Conservation (phyloP, 2,888 invertebrate genomes). For the Pharmacophagus antenor region DNA sequence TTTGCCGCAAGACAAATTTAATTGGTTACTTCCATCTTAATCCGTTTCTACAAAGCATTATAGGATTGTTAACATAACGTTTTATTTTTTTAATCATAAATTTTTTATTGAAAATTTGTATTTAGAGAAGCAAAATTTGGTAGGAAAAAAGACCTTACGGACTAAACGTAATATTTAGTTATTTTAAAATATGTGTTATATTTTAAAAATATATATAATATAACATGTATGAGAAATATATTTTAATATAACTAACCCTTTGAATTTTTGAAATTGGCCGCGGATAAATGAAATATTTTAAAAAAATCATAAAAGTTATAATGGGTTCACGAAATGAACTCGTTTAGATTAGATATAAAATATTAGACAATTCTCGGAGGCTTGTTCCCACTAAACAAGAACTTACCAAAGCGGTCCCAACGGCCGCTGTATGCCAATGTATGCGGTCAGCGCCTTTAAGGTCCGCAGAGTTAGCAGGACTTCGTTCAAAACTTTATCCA, state of each 20-base stretch:
- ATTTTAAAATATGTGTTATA: no score
- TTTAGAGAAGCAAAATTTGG: no score
- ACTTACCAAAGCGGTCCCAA: conserved; percentile 24
- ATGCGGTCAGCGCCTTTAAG: conserved; percentile 30
- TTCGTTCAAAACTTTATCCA: conserved; percentile 26
- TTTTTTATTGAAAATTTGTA: no score
- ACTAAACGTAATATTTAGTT: no score
- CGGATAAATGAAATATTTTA: neutral
- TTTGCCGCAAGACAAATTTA: conserved; percentile 12
- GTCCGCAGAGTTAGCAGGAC: conserved; percentile 24
- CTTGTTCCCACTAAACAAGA: conserved; percentile 17
- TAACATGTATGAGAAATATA: no score
- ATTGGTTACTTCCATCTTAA: neutral
- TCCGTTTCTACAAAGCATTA: neutral
- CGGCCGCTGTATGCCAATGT: conserved; percentile 19
- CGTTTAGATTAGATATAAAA: neutral
- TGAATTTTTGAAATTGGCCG: neutral
- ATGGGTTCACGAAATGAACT: neutral
- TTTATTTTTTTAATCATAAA: no score
- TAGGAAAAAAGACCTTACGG: no score
- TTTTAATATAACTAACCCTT: no score
- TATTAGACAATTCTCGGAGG: conserved; percentile 9
- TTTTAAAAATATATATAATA: no score
- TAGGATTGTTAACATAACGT: neutral
- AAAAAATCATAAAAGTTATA: no score